Percentiles rank a stretch among this genome's conserved stretches.
These are phyloP conservation scores for Limnephilus marmoratus DNA, from an alignment of 2,888 invertebrate species.

Conservation along the genomic window DNA sequence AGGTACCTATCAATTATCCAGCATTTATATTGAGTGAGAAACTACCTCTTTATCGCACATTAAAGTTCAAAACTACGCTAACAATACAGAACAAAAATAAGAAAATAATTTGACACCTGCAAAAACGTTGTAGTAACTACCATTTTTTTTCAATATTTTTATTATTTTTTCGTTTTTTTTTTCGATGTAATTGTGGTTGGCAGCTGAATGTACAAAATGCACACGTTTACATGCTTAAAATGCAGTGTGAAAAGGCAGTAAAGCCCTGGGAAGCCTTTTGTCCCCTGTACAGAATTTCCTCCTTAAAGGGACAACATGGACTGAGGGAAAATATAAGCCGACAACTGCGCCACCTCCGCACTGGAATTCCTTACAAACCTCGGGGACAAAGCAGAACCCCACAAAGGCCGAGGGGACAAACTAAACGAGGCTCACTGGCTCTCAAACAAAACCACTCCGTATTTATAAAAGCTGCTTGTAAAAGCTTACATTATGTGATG, in stretches of 20 bases:
- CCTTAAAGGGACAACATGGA: constrained; percentile 35
- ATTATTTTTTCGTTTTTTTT: background rate
- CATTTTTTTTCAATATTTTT: background rate
- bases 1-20: background rate
- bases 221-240: background rate
- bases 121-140: background rate
- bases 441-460: no score
- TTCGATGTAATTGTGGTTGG: background rate
- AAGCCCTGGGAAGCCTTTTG: constrained; percentile 46
- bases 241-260: constrained; percentile 51
- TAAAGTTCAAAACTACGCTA: background rate
- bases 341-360: constrained; percentile 53
- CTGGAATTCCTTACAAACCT: constrained; percentile 46
- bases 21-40: background rate
- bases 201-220: background rate
- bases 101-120: background rate
- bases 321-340: constrained; percentile 38
- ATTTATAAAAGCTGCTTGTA: no score
- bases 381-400: constrained; percentile 36
- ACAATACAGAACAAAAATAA: background rate
- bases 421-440: background rate
- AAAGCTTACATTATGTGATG: no score
- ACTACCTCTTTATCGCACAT: background rate
- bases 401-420: constrained; percentile 16
- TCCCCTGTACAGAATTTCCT: constrained; percentile 27